phyloP scores from a whole-genome alignment of 2,888 invertebrate species.

The Megaustenia siamemsis region DNA sequence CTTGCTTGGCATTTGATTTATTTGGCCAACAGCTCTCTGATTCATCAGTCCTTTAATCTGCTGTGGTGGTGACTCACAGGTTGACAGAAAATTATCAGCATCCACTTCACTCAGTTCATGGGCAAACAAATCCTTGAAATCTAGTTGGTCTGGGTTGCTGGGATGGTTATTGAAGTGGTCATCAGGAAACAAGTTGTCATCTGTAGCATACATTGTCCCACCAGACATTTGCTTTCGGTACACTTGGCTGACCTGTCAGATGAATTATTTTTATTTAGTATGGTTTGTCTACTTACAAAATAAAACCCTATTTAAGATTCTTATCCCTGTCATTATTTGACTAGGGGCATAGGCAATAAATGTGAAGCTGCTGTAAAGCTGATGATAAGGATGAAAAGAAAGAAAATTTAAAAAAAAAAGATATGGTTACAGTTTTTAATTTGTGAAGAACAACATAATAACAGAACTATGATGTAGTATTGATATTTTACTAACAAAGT shows the following conservation, averaged over 20 bases:
- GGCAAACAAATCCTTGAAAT: neutral
- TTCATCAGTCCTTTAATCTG: neutral
- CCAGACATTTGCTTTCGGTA: constrained; percentile 48
- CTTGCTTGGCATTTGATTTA: neutral
- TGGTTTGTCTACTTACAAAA: too few relatives aligned
- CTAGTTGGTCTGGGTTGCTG: neutral
- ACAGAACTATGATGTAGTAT: too few relatives aligned
- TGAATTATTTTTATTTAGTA: too few relatives aligned
- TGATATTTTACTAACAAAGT: too few relatives aligned
- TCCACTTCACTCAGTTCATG: constrained; percentile 3
- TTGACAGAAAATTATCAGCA: constrained; percentile 13
- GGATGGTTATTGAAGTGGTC: neutral
- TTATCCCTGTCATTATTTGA: too few relatives aligned
- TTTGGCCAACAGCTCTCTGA: neutral
- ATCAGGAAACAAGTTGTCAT: neutral
- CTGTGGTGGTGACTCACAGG: neutral
- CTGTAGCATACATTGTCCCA: constrained; percentile 33
- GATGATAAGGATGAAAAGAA: too few relatives aligned
- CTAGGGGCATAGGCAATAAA: too few relatives aligned
- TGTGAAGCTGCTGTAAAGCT: too few relatives aligned
- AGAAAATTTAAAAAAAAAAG: too few relatives aligned
- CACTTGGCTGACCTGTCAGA: constrained; percentile 28
- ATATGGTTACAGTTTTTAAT: too few relatives aligned
- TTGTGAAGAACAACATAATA: too few relatives aligned
- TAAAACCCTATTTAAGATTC: too few relatives aligned